These are phyloP conservation scores for Hipposideros armiger DNA, from an alignment of 2,113 vertebrate species.

Conservation along the genomic window DNA sequence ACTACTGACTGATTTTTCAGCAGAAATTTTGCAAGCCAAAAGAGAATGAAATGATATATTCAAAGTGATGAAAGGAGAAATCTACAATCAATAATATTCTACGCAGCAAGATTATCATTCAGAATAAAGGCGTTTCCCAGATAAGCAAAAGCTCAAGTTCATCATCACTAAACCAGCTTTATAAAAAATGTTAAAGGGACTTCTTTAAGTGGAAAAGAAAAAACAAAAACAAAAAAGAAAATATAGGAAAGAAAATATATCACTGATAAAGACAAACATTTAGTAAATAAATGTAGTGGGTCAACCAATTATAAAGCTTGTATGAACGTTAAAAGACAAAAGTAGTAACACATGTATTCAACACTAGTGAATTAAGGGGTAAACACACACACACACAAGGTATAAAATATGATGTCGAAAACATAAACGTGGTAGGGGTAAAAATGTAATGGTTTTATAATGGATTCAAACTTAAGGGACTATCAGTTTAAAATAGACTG, in stretches of 20 bases:
- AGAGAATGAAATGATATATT: background rate
- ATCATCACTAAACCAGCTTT: background rate
- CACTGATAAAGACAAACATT: too few relatives aligned
- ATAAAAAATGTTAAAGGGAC: background rate
- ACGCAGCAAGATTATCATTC: background rate
- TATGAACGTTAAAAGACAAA: background rate
- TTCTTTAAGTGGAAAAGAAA: too few relatives aligned
- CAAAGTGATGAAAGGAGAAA: background rate
- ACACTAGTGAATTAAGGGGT: background rate
- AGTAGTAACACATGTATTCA: background rate
- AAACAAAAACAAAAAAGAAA: background rate
- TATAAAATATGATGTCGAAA: background rate
- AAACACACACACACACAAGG: background rate
- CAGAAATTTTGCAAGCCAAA: background rate
- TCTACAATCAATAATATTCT: background rate
- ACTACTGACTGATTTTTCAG: background rate
- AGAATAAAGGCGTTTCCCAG: background rate
- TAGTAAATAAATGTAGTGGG: too few relatives aligned
- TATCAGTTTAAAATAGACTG: background rate
- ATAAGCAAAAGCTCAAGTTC: too few relatives aligned
- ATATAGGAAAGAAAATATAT: background rate
- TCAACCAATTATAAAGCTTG: too few relatives aligned
- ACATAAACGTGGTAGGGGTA: background rate
- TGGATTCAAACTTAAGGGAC: background rate
- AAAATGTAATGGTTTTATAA: background rate